These are phyloP conservation scores for Papilio glaucus DNA, from an alignment of 1,140 invertebrate species.

Conservation along the genomic window DNA sequence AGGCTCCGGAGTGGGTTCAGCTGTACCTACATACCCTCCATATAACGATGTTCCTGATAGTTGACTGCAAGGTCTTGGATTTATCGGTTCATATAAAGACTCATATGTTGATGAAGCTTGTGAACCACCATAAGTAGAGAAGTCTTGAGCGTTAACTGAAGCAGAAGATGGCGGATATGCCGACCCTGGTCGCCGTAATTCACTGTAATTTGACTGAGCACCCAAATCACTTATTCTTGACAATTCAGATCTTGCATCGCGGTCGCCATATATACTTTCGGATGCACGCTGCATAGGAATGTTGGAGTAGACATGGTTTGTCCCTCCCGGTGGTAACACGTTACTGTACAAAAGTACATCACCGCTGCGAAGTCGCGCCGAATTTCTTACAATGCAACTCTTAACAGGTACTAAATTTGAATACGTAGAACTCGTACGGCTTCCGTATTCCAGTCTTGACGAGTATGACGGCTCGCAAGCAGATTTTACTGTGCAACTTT, in stretches of 20 bases:
- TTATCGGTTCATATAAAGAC: constrained; percentile 96
- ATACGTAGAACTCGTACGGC: constrained; percentile 74
- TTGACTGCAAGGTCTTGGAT: constrained; percentile 92
- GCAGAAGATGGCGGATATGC: constrained; percentile 80
- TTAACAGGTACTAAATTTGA: constrained; percentile 81
- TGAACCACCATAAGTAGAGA: constrained; percentile 86
- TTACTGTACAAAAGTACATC: constrained; percentile 84
- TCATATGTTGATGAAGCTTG: constrained; percentile 92
- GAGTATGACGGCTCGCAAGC: constrained; percentile 80
- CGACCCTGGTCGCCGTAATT: constrained; percentile 86
- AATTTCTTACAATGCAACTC: constrained; percentile 80
- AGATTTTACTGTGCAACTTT: constrained; percentile 78
- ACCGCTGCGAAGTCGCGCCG: constrained; percentile 73
- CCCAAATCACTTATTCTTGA: constrained; percentile 74
- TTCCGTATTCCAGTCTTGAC: constrained; percentile 74
- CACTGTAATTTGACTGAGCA: constrained; percentile 91
- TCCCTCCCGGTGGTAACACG: constrained; percentile 77
- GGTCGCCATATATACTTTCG: constrained; percentile 78
- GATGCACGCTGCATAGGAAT: constrained; percentile 67
- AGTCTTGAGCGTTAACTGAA: constrained; percentile 81
- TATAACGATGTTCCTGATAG: constrained; percentile 90
- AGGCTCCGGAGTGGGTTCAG: constrained; percentile 89
- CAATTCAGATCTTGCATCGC: constrained; percentile 73
- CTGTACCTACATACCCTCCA: constrained; percentile 89
- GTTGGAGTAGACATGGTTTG: constrained; percentile 83